Evolutionary conservation across 37 sponge, comb jelly and placozoan genomes (phyloP), one percentile per base, ranked within the genome.

Genomic region (Beroe forskalii): DNA sequence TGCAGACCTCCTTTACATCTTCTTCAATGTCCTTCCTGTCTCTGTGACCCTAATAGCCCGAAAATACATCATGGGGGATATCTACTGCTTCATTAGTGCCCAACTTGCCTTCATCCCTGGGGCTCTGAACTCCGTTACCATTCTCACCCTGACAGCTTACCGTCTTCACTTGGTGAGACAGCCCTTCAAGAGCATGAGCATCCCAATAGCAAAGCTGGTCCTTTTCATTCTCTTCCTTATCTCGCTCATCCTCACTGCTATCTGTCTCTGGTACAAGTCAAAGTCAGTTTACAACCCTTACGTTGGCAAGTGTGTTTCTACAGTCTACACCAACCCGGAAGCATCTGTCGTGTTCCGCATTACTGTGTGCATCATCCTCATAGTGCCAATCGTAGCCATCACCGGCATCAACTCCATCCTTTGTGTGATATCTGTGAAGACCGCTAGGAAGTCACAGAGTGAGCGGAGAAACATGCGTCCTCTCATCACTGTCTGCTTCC

Each of bases 131-230:
- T 3, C 31, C 86, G 48, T 44, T 32, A 80, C 86, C 23, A 44
- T 80, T 23, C 86, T 80, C 24, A 28, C 55, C 40, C 44, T 80
- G 24, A 44, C 86, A 12, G 86, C 48, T 0, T 80, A 80, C 86
- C 37, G 86, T 22, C 44, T 43, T 23, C 44, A 38, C 24, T 33
- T 80, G 37, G 31, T 80, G 1, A 4, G 28, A 4, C 35, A 12
- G 25, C 86, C 86, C 25, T 43, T 37, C 86, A 31, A 37, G 39
- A 32, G 37, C 4, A 69, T 69, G 33, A 69, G 8, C 19, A 27
- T 1, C 35, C 9, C 38, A 2, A 1, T 27, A 36, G 72, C 72
- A 12, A 69, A 32, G 38, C 1, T 69, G 39, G 17, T 69, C 9
- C 1, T 32, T 32, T 37, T 69, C 17, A 37, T 9, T 19, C 38